Evolutionary conservation across 2,797 vertebrate genomes (phyloP).

Genomic region (Clamator glandarius): DNA sequence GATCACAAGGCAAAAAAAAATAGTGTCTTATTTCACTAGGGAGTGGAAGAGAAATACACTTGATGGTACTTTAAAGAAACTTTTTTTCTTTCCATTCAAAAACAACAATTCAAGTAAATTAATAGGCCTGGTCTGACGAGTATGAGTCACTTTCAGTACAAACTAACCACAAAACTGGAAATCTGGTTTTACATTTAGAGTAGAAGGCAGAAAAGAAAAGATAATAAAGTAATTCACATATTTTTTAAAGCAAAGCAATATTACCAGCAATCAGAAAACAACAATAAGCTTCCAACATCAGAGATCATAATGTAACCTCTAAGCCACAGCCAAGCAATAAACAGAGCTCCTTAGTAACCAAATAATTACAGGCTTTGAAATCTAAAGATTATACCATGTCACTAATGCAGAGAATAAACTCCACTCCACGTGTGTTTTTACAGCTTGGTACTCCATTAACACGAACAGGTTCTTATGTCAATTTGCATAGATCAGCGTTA

Average conservation of each 20-base stretch:
- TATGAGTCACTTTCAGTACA: constrained; percentile 36
- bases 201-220: background rate
- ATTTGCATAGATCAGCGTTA: background rate
- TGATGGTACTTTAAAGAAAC: constrained; percentile 19
- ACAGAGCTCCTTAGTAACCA: background rate
- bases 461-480: background rate
- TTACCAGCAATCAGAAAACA: background rate
- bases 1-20: background rate
- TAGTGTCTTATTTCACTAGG: background rate
- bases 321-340: background rate
- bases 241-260: background rate
- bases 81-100: constrained; percentile 24
- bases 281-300: background rate
- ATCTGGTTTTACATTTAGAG: constrained; percentile 14
- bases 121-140: background rate
- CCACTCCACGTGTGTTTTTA: background rate
- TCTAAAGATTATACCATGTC: background rate
- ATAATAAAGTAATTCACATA: background rate
- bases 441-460: background rate
- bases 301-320: background rate
- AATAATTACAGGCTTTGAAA: background rate
- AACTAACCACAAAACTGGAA: constrained; percentile 20
- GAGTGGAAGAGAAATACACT: background rate
- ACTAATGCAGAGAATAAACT: background rate
- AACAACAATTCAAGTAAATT: constrained; percentile 25